phyloP scores from a whole-genome alignment of 1,140 invertebrate genomes.

The Trachymyrmex septentrionalis region DNA sequence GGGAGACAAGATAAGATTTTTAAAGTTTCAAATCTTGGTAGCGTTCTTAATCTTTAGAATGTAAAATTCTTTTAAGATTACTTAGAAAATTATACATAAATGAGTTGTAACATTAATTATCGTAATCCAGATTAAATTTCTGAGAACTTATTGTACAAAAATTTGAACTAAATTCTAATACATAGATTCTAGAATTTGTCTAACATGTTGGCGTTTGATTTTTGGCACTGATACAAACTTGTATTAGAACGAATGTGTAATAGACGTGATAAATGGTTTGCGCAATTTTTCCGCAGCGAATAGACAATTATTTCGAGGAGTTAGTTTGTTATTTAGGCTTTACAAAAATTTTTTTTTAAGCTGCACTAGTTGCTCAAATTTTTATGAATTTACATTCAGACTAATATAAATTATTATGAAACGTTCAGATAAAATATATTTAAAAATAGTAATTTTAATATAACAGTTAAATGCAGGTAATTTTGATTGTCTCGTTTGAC shows the following conservation, averaged over 20 bases:
- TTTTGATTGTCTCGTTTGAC: background rate
- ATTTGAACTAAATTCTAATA: background rate
- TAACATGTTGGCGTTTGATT: background rate
- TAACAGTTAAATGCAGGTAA: background rate
- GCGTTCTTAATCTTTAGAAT: background rate
- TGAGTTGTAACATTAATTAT: background rate
- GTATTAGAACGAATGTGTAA: background rate
- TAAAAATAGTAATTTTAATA: background rate
- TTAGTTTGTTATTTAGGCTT: background rate
- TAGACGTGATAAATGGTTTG: background rate
- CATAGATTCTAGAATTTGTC: too few species aligned
- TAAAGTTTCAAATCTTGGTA: background rate
- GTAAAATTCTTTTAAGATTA: constrained; percentile 39
- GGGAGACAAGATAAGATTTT: too few species aligned
- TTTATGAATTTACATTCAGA: background rate
- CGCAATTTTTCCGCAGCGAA: background rate
- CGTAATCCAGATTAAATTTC: background rate
- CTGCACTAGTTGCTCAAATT: background rate
- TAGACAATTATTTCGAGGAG: background rate
- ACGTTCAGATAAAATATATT: background rate
- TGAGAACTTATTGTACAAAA: background rate
- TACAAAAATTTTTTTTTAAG: background rate
- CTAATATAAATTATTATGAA: too few species aligned
- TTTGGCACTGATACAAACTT: background rate
- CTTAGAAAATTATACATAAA: background rate